Base-by-base conservation (phyloP, 2,113 vertebrate species). In the Tetrao urogallus region DNA sequence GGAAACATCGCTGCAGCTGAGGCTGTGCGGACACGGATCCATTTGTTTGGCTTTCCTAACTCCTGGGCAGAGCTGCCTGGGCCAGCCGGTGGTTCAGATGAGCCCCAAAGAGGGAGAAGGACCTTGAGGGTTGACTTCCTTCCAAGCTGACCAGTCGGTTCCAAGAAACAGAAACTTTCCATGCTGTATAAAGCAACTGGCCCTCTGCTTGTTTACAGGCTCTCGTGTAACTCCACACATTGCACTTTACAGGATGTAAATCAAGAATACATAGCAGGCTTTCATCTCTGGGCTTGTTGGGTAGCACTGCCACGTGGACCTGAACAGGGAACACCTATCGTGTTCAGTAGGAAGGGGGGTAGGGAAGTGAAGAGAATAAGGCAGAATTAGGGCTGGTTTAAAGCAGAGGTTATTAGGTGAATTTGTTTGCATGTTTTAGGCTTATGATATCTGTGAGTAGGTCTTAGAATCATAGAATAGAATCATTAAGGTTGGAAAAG, bases 91-190 rank as follows among this genome's bases (percentile, higher is more conserved):
- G 72, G 64, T 82, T 92, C 79, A 86, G 25, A 86, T 65, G 79
- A 91, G 85, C 64, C 63, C 94, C 82, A 79, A 88, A 89, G 82
- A 90, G 88, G 76, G 77, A 86, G 82, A 94, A 92, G 47, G 92
- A 81, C 87, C 90, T 94, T 91, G 93, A 90, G 61, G 48, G 21
- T 34, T 96, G 94, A 89, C 71, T 90, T 88, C 50, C 92, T 95
- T 95, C 93, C 94, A 94, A 91, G 82, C 72, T 78, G 89, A 92
- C 69, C 69, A 54, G 34, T 70, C 76, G 67, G 8, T 95, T 96
- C 92, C 93, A 94, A 96, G 97, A 77, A 91, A 58, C 15, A 60
- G 90, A 85, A 87, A 87, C 65, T 94, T 95, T 97, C 95, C 77
- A 32, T 92, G 94, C 90, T 96, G 81, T 73, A 85, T 80, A 95